These are phyloP conservation scores for Drosophila planitibia DNA, from an alignment of 2,888 invertebrate species.

Conservation along the genomic window DNA sequence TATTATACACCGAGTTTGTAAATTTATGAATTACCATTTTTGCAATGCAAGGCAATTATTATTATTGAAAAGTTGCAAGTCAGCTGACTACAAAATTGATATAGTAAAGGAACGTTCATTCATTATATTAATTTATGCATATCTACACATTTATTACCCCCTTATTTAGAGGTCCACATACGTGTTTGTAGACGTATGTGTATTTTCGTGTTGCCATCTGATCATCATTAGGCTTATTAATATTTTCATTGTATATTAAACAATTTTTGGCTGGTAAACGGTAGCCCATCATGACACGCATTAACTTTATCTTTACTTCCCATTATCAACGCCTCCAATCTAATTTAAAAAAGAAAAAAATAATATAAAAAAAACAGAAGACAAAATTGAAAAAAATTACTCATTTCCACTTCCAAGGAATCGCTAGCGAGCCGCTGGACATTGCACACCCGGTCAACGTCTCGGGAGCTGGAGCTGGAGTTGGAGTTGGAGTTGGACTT, in stretches of 20 bases:
- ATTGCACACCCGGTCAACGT: constrained; percentile 55
- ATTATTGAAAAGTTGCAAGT: constrained; percentile 24
- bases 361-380: constrained; percentile 32
- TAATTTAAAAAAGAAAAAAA: constrained; percentile 56
- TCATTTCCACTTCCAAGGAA: constrained; percentile 83
- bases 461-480: constrained; percentile 12
- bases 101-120: constrained; percentile 25
- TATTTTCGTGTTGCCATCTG: constrained; percentile 32
- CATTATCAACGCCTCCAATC: constrained; percentile 75
- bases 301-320: constrained; percentile 54
- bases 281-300: constrained; percentile 63
- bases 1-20: neutral
- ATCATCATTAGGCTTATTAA: constrained; percentile 59
- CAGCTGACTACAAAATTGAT: constrained; percentile 19
- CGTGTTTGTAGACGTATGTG: neutral
- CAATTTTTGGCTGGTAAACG: constrained; percentile 41
- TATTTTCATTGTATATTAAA: constrained; percentile 50
- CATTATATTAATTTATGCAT: constrained; percentile 22
- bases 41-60: neutral
- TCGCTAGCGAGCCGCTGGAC: constrained; percentile 64
- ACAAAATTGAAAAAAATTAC: constrained; percentile 75
- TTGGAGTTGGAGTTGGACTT: constrained; percentile 6
- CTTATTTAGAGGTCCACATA: neutral
- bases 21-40: constrained; percentile 12
- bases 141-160: constrained; percentile 8